A percentile compares a stretch with the other conserved stretches of the same genome.
Evolutionary conservation across 2,113 vertebrate genomes (phyloP).

Genomic region (Aplodontia rufa): DNA sequence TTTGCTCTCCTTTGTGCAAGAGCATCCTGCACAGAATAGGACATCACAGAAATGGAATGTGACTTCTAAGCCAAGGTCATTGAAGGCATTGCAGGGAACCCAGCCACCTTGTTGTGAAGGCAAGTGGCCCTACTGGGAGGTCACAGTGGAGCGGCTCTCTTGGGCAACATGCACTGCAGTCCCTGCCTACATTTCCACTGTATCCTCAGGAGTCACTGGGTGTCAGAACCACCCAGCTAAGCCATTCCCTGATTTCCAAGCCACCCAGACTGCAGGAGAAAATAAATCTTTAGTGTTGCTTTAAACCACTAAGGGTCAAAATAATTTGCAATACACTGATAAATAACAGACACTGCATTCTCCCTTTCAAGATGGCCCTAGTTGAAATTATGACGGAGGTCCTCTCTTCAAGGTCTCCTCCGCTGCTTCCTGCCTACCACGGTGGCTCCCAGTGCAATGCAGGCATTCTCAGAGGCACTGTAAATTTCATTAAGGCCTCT

Average conservation of each 20-base stretch:
- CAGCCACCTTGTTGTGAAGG: background rate
- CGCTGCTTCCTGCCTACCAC: background rate
- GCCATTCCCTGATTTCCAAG: background rate
- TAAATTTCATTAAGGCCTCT: constrained; percentile 36
- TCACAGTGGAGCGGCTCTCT: background rate
- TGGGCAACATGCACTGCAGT: background rate
- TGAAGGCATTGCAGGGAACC: background rate
- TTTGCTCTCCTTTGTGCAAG: background rate
- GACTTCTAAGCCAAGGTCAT: background rate
- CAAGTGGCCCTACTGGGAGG: background rate
- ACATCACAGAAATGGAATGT: background rate
- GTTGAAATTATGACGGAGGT: background rate
- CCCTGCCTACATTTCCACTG: background rate
- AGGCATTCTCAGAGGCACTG: background rate
- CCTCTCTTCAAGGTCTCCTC: background rate
- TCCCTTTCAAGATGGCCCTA: background rate
- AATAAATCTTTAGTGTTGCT: background rate
- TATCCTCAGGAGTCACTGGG: fast-evolving
- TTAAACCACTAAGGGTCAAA: background rate
- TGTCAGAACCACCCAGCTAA: background rate
- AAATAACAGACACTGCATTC: background rate
- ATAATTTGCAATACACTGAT: background rate
- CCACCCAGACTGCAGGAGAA: background rate
- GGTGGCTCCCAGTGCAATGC: background rate
- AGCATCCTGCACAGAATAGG: too few species aligned